A percentile compares a stretch with the other conserved stretches of the same genome.
These are phyloP conservation scores for Oligia strigilis DNA, from an alignment of 2,888 invertebrate species.

Conservation along the genomic window DNA sequence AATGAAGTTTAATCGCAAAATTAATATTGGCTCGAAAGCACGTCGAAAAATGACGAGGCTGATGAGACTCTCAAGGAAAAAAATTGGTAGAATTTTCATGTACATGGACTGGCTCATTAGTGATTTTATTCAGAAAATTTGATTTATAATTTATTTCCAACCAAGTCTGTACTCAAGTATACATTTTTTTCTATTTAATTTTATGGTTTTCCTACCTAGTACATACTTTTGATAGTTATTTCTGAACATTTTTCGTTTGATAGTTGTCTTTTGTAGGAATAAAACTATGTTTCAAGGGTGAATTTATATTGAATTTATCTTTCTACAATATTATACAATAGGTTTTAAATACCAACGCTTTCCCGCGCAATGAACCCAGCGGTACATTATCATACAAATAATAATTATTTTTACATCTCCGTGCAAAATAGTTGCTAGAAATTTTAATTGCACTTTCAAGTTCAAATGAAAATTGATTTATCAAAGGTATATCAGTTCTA, in stretches of 20 bases:
- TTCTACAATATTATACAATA: conserved; percentile 89
- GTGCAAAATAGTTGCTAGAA: conserved; percentile 72
- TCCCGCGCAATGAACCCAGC: conserved; percentile 69
- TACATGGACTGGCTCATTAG: conserved; percentile 76
- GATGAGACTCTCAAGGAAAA: conserved; percentile 68
- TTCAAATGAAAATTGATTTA: conserved; percentile 70
- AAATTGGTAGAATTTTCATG: conserved; percentile 74
- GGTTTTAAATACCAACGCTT: conserved; percentile 78
- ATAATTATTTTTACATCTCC: conserved; percentile 75
- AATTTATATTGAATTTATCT: conserved; percentile 89
- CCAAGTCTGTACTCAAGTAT: conserved; percentile 43
- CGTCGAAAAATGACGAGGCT: conserved; percentile 71
- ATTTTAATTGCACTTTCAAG: conserved; percentile 81
- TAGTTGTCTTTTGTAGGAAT: conserved; percentile 59
- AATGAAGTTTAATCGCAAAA: conserved; percentile 67
- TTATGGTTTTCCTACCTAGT: conserved; percentile 13
- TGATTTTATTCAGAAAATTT: conserved; percentile 68
- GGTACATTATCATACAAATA: conserved; percentile 62
- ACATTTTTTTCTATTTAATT: conserved; percentile 18
- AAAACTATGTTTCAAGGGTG: conserved; percentile 81
- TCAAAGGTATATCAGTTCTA: conserved; percentile 62
- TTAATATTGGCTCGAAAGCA: conserved; percentile 67
- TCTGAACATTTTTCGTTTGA: conserved; percentile 18
- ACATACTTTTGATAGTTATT: conserved; percentile 17
- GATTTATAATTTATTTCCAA: conserved; percentile 39